Base-by-base conservation (phyloP, 2,888 invertebrate species). In the Scaptomyza caliginosa region DNA sequence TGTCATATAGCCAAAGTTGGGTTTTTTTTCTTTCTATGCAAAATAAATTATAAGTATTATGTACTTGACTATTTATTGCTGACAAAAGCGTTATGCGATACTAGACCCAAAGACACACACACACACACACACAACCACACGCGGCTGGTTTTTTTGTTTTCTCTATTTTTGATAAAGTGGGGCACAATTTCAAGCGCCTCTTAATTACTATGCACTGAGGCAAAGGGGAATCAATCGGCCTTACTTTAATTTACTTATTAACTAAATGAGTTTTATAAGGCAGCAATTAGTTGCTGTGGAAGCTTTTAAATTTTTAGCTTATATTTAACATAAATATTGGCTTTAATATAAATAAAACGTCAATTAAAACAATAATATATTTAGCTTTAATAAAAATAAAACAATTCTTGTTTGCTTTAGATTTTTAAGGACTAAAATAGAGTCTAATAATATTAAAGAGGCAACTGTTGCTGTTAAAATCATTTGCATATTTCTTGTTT, bases 31-130 rank as follows among this genome's bases (percentile, higher is more conserved):
- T 16, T 13, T 16, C 34, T 67, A 75, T 80, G 86, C 84, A 80
- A 80, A 86, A 86, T 83, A 86, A 80, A 80, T 81, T 81, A 80
- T 59, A 81, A 81, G 80, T 83, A 81, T 86, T 86, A 86, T 86
- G 81, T 83, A 83, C 81, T 81, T 77, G 86, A 83, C 74, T 77
- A 86, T 81, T 86, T 81, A 86, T 74, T 81, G 80, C 84, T 84
- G 81, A 80, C 77, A 74, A 80, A 70, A 56, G 42, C 66, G 50
- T 60, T 60, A 58, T 56, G 56, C 13, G 13, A 57, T 32, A 57
- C 48, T 36, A 57, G 51, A 42, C 54, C 26, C 36, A 51, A 17
- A 63, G 42, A 11, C 30, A 13, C 32, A 32, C 13, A 32, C 6
- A 32, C 32, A 13, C 13, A 30, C n/a, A 30, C 8, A 46, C 13